These are phyloP conservation scores for Misgurnus mizolepis DNA, from an alignment of 2,113 vertebrate species.

Conservation along the genomic window DNA sequence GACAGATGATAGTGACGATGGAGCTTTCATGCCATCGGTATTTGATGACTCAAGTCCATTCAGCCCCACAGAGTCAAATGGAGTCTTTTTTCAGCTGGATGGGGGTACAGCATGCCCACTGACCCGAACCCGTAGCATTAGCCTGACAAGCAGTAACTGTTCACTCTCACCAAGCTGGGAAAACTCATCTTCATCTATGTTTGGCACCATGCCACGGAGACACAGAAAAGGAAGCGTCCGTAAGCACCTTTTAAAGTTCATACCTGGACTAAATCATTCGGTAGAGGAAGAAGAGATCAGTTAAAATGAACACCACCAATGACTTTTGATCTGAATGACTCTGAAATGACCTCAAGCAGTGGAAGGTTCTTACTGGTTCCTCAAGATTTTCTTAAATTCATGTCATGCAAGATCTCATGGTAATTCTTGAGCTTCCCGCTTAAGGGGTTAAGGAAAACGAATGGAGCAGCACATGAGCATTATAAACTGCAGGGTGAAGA, in stretches of 20 bases:
- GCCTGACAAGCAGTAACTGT: constrained; percentile 76
- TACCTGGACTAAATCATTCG: constrained; percentile 87
- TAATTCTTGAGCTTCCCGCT: neutral
- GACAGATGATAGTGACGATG: constrained; percentile 84
- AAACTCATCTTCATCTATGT: constrained; percentile 65
- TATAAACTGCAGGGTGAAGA: neutral
- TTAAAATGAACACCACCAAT: neutral
- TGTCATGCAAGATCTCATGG: neutral
- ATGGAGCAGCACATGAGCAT: constrained; percentile 16
- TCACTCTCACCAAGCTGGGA: constrained; percentile 85
- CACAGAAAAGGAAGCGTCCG: constrained; percentile 77
- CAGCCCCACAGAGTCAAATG: constrained; percentile 72
- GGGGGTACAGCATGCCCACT: constrained; percentile 46
- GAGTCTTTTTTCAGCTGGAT: constrained; percentile 70
- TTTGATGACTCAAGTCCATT: constrained; percentile 80
- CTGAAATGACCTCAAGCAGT: neutral
- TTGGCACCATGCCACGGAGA: constrained; percentile 89
- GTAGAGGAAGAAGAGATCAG: constrained; percentile 88
- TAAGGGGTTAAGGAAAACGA: neutral
- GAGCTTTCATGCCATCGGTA: constrained; percentile 65
- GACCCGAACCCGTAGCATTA: constrained; percentile 80
- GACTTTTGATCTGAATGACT: constrained; percentile 7
- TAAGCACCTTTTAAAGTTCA: constrained; percentile 85
- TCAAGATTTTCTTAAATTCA: neutral
- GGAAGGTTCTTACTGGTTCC: neutral